Conservation (phyloP, 2,797 vertebrate species). For the Ceyx erithaca region DNA sequence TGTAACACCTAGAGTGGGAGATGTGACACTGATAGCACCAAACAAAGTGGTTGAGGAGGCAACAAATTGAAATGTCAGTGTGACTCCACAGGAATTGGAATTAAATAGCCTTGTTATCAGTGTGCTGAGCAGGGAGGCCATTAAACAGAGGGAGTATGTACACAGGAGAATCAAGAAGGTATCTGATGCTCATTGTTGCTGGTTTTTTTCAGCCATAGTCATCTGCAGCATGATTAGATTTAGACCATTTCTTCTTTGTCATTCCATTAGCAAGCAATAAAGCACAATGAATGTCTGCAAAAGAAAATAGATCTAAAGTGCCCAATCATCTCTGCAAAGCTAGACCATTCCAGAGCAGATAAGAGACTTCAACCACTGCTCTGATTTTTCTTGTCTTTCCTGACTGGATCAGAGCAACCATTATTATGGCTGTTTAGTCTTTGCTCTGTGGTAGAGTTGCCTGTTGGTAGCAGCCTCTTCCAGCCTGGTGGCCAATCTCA, state of each 20-base stretch:
- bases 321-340: background rate
- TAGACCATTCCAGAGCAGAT: background rate
- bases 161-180: background rate
- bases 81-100: background rate
- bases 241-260: conserved; percentile 28
- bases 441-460: background rate
- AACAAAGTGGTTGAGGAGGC: background rate
- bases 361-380: background rate
- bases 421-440: background rate
- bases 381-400: background rate
- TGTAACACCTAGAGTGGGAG: background rate
- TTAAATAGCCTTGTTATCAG: background rate
- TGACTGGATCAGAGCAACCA: background rate
- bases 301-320: conserved; percentile 28
- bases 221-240: conserved; percentile 41
- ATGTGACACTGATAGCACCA: background rate
- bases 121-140: background rate
- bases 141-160: background rate
- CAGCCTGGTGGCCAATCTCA: background rate
- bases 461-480: background rate
- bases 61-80: background rate
- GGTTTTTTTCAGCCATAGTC: background rate
- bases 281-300: background rate
- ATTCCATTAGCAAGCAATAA: conserved; percentile 54
- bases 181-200: background rate